phyloP scores from a whole-genome alignment of 2,113 vertebrate genomes.

The Sminthopsis crassicaudata region DNA sequence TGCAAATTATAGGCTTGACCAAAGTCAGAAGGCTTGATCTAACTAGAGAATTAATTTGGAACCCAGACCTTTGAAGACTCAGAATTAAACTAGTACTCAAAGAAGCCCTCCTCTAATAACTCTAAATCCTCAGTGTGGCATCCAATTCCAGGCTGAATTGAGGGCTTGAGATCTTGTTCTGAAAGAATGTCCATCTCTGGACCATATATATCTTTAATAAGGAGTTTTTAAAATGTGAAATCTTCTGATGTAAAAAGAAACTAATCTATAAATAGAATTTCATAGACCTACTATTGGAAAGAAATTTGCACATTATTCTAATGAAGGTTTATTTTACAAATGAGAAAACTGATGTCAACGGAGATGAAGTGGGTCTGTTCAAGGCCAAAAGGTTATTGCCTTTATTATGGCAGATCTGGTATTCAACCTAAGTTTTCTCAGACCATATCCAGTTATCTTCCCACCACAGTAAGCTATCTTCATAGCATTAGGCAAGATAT shows the following conservation, averaged over 20 bases:
- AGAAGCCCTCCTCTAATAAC: neutral
- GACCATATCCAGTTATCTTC: neutral
- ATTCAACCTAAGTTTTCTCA: neutral
- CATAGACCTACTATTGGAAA: neutral
- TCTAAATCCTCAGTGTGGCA: neutral
- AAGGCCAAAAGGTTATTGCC: neutral
- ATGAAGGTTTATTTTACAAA: neutral
- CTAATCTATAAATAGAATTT: neutral
- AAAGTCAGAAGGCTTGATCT: neutral
- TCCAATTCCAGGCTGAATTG: neutral
- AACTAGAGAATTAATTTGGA: neutral
- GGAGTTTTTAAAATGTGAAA: neutral
- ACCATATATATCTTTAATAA: neutral
- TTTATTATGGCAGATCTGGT: neutral
- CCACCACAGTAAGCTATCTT: neutral
- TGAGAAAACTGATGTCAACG: neutral
- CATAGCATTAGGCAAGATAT: neutral
- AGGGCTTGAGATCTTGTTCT: neutral
- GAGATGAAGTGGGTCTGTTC: neutral
- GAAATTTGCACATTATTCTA: neutral
- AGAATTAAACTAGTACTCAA: neutral
- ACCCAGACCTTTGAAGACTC: neutral
- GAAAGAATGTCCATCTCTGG: neutral
- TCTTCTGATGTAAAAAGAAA: neutral
- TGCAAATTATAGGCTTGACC: neutral